These are phyloP conservation scores for Aurelia coerulea DNA, from an alignment of 30 jellyfish, hydroid and myxozoan genomes.

Conservation along the genomic window DNA sequence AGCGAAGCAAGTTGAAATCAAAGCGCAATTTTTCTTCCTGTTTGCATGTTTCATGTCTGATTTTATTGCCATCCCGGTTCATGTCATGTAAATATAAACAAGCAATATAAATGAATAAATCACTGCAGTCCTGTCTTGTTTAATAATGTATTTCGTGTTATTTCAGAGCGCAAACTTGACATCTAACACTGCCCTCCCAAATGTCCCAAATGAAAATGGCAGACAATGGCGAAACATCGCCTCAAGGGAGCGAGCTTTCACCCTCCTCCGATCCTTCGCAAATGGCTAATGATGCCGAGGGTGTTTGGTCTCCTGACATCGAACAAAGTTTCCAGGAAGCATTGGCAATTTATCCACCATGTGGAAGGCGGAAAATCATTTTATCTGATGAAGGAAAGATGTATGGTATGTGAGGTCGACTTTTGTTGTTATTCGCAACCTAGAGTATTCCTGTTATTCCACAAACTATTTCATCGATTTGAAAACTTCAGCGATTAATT, in stretches of 20 bases:
- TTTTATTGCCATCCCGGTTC: too few species aligned
- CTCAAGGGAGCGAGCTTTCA: conserved; percentile 58
- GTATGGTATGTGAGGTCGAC: conserved; percentile 82
- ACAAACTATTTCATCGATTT: conserved; percentile 37
- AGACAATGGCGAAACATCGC: conserved; percentile 73
- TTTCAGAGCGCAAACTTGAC: too few species aligned
- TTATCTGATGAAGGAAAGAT: conserved; percentile 97
- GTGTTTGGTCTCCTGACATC: conserved; percentile 97
- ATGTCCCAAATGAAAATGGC: conserved; percentile 67
- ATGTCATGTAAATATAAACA: background rate
- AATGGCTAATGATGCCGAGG: conserved; percentile 98
- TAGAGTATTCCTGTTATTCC: conserved; percentile 41
- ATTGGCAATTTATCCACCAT: conserved; percentile 93
- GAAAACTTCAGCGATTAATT: conserved; percentile 56
- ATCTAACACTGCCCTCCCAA: too few species aligned
- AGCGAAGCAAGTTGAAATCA: conserved; percentile 5
- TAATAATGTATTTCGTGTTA: too few species aligned
- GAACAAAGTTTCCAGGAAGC: conserved; percentile 98
- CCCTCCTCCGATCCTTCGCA: conserved; percentile 83
- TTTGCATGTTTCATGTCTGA: background rate
- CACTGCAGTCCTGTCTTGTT: too few species aligned
- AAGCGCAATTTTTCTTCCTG: background rate
- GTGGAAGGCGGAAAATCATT: conserved; percentile 94
- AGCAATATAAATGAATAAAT: background rate
- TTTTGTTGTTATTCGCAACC: background rate